Evolutionary conservation across 2,888 invertebrate genomes (phyloP).

Genomic region (Epinotia brunnichana): DNA sequence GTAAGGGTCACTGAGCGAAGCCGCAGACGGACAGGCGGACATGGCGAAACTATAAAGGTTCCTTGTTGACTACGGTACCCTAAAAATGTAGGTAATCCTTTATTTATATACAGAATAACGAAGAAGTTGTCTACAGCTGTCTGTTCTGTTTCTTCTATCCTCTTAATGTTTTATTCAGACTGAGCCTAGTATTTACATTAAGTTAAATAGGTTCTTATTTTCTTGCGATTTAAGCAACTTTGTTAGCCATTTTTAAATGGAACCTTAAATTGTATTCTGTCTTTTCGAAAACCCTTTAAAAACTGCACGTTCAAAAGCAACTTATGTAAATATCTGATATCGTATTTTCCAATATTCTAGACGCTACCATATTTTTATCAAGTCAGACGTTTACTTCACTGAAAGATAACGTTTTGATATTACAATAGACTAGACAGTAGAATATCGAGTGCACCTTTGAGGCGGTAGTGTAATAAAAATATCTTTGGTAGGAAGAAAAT

Average conservation of each 20-base stretch:
- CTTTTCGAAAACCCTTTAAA: background rate
- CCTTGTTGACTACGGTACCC: too few species aligned
- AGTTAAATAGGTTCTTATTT: background rate
- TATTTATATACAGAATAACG: too few species aligned
- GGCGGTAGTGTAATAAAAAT: background rate
- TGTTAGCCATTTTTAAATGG: background rate
- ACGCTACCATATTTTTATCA: conserved; percentile 18
- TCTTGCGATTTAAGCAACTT: background rate
- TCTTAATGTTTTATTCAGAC: background rate
- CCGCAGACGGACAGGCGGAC: too few species aligned
- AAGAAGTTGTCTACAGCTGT: too few species aligned
- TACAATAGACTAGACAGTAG: conserved; percentile 4
- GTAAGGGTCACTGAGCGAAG: too few species aligned
- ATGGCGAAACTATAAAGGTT: too few species aligned
- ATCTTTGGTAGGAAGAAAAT: background rate
- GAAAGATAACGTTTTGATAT: background rate
- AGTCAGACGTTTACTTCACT: conserved; percentile 17
- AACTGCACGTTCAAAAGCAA: background rate
- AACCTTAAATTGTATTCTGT: background rate
- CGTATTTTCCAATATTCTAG: conserved; percentile 17
- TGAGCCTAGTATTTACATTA: background rate
- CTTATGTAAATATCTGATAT: conserved; percentile 19
- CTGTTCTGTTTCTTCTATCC: too few species aligned
- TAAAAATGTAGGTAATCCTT: too few species aligned
- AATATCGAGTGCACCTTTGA: background rate